Evolutionary conservation across 2,797 vertebrate species (phyloP).

Genomic region (Catostomus latipinnis): DNA sequence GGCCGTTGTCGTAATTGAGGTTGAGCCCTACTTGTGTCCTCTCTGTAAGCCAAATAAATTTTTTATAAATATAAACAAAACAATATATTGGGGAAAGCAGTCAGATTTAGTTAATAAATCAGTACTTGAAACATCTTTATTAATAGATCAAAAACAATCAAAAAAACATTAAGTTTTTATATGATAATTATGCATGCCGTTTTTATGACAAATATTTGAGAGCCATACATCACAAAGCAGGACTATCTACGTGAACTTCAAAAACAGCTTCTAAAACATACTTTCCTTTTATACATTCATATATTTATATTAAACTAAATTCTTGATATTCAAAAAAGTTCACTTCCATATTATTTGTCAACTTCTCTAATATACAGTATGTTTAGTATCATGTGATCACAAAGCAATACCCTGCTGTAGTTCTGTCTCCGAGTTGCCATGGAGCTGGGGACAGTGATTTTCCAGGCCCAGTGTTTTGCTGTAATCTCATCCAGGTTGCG

Average conservation of each 20-base stretch:
- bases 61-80: not conserved
- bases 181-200: no score
- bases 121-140: not conserved
- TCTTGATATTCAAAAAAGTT: no score
- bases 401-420: constrained; percentile 57
- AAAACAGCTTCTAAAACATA: no score
- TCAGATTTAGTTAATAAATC: not conserved
- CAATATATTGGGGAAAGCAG: not conserved
- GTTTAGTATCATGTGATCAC: constrained; percentile 1
- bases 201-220: no score
- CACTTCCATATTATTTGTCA: no score
- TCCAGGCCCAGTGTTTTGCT: constrained; percentile 86
- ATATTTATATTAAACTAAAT: no score
- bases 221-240: no score
- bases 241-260: no score
- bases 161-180: no score
- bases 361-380: not conserved
- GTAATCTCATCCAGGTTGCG: constrained; percentile 84
- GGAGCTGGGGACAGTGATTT: constrained; percentile 86
- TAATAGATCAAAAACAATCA: not conserved
- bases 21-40: constrained; percentile 53
- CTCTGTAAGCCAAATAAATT: constrained; percentile 34
- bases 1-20: constrained; percentile 69
- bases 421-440: constrained; percentile 71
- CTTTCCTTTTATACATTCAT: no score